These are phyloP conservation scores for Chloroceryle inda DNA, from an alignment of 2,797 vertebrate genomes.

Conservation along the genomic window DNA sequence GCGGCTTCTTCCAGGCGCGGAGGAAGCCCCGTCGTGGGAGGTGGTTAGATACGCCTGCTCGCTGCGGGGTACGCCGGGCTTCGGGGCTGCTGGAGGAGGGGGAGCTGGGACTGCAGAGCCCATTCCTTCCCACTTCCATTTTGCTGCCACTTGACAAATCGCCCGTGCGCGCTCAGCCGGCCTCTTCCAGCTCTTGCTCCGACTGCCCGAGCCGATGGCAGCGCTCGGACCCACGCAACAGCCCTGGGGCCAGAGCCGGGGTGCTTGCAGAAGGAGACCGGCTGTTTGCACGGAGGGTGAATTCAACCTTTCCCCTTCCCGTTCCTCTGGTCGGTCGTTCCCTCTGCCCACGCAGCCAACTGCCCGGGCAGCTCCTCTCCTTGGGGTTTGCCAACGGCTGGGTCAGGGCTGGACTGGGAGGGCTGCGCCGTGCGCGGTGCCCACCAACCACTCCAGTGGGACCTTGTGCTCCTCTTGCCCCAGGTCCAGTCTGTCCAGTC, in stretches of 20 bases:
- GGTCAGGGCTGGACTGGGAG: fast-evolving
- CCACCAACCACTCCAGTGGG: neutral
- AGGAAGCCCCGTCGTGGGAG: neutral
- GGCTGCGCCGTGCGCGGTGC: fast-evolving
- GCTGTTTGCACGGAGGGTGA: neutral
- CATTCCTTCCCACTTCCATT: neutral
- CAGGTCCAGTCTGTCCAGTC: fast-evolving
- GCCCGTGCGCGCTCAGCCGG: fast-evolving
- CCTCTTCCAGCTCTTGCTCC: neutral
- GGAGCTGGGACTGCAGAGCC: neutral
- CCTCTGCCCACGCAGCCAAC: neutral
- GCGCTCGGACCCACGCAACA: fast-evolving
- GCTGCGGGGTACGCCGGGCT: fast-evolving
- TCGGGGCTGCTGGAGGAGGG: neutral
- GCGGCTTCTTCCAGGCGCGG: neutral
- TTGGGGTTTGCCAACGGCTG: neutral
- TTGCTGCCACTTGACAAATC: neutral
- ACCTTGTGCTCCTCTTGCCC: fast-evolving
- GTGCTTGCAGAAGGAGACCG: neutral
- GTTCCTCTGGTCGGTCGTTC: neutral
- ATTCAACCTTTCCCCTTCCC: slow-evolving; percentile 36
- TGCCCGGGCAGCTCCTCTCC: neutral
- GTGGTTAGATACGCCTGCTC: neutral
- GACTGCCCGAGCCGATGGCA: fast-evolving
- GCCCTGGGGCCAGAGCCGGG: neutral